Percentiles rank a stretch among this genome's conserved stretches.
Conservation (phyloP, 2,888 invertebrate species). For the Drosophila parthenogenetica region DNA sequence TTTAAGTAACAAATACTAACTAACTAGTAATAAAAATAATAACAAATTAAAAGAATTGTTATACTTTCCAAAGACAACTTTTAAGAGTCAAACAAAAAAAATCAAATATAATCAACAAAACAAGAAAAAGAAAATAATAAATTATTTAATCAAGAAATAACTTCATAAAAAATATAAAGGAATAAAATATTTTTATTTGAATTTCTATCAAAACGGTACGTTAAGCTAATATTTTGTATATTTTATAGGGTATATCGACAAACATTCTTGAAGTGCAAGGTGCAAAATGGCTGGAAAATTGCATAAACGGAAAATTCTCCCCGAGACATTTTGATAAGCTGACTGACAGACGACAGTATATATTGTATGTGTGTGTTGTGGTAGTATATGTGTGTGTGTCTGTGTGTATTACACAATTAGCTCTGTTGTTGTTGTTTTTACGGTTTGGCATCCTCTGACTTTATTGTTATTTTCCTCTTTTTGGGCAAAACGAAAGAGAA, state of each 20-base stretch:
- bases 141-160: too few species aligned
- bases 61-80: too few species aligned
- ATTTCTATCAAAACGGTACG: not conserved
- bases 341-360: slow-evolving; percentile 19
- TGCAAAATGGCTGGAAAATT: slow-evolving; percentile 73
- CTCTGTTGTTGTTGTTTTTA: slow-evolving; percentile 9
- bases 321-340: slow-evolving; percentile 47
- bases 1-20: too few species aligned
- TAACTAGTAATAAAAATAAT: too few species aligned
- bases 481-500: slow-evolving; percentile 29
- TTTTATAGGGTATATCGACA: not conserved
- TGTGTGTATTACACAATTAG: slow-evolving; percentile 13
- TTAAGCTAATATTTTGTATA: not conserved
- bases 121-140: too few species aligned
- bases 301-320: slow-evolving; percentile 48
- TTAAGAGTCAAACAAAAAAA: too few species aligned
- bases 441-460: slow-evolving; percentile 19
- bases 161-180: too few species aligned
- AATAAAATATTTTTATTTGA: too few species aligned
- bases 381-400: not conserved
- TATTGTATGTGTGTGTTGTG: not conserved
- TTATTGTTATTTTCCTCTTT: slow-evolving; percentile 33
- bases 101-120: too few species aligned
- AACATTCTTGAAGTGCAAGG: slow-evolving; percentile 64
- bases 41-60: too few species aligned